Conservation (phyloP, 92 coral and sea anemone genomes). For the Isaurus tuberculatus region DNA sequence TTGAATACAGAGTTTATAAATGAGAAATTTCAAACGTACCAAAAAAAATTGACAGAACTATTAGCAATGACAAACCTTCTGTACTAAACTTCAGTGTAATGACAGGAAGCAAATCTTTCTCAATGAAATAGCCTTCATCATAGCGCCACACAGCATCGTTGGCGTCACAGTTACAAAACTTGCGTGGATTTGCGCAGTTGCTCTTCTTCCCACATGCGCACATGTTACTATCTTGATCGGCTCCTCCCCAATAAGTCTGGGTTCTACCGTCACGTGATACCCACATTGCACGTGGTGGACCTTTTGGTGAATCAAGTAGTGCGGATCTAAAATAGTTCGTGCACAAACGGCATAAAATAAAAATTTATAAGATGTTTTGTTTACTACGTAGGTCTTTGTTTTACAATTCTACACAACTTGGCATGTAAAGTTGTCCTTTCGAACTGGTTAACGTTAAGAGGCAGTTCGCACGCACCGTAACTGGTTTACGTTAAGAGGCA, state of each 20-base stretch:
- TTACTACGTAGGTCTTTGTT: too few species aligned
- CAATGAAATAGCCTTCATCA: conserved; percentile 85
- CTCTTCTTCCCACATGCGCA: conserved; percentile 84
- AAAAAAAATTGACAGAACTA: neutral
- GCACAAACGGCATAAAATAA: neutral
- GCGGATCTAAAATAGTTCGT: conserved; percentile 46
- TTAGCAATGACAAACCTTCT: conserved; percentile 55
- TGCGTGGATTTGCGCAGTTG: conserved; percentile 61
- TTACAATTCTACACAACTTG: too few species aligned
- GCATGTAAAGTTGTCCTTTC: too few species aligned
- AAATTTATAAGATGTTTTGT: too few species aligned
- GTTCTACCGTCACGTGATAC: conserved; percentile 55
- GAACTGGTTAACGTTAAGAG: too few species aligned
- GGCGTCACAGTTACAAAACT: conserved; percentile 87
- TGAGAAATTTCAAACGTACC: too few species aligned
- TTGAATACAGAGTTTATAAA: too few species aligned
- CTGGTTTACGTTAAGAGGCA: too few species aligned
- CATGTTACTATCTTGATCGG: conserved; percentile 62
- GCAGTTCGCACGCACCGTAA: too few species aligned
- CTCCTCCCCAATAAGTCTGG: conserved; percentile 92
- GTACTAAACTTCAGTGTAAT: conserved; percentile 61
- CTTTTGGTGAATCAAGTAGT: conserved; percentile 70
- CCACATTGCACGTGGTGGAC: conserved; percentile 77
- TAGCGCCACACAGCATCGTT: conserved; percentile 72
- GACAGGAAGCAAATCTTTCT: conserved; percentile 78